Evolutionary conservation across 2,797 vertebrate species (phyloP).

Genomic region (Nothura maculosa): DNA sequence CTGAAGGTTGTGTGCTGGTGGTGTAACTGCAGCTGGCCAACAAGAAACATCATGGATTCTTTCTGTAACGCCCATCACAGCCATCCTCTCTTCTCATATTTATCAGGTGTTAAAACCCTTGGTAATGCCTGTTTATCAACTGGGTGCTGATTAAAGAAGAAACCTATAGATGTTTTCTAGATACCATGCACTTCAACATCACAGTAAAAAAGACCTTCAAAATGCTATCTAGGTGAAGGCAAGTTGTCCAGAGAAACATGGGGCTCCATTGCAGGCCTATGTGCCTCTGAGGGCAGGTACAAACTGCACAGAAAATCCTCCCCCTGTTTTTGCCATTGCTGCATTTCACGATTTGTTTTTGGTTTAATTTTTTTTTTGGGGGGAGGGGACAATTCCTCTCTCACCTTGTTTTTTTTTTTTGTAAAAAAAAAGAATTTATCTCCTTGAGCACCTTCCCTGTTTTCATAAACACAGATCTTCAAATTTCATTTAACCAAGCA

Average conservation of each 20-base stretch:
- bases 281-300: background rate
- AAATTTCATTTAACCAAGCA: constrained; percentile 5
- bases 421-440: background rate
- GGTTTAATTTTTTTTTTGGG: background rate
- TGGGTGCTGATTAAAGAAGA: background rate
- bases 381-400: background rate
- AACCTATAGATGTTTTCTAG: background rate
- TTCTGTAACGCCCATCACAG: background rate
- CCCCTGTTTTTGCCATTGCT: background rate
- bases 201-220: background rate
- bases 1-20: background rate
- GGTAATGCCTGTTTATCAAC: background rate
- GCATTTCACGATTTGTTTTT: too few species aligned
- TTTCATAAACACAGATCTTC: constrained; percentile 35
- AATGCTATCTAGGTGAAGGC: background rate
- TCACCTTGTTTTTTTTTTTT: background rate
- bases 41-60: background rate
- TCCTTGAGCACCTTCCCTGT: background rate
- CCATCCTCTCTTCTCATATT: background rate
- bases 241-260: background rate
- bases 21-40: background rate
- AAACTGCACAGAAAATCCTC: background rate
- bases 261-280: fast-evolving
- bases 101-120: background rate
- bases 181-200: background rate